Evolutionary conservation across 2,797 vertebrate species (phyloP).

Genomic region (Gastrophryne carolinensis): DNA sequence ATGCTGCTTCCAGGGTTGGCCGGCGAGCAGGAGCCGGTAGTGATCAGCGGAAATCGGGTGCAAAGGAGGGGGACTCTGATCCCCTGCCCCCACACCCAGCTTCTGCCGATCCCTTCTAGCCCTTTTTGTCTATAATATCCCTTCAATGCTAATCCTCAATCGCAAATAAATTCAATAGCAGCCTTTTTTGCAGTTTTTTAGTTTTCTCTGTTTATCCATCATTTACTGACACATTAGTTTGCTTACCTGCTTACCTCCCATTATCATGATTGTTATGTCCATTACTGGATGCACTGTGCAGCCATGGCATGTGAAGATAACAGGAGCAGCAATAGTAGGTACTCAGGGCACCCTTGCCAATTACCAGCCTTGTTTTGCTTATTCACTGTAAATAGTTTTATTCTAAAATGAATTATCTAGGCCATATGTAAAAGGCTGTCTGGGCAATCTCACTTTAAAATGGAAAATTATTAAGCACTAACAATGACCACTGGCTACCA

Average conservation of each 20-base stretch:
- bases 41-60: too few relatives aligned
- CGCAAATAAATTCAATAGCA: too few relatives aligned
- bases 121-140: too few relatives aligned
- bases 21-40: too few relatives aligned
- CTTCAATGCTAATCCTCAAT: too few relatives aligned
- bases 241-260: background rate
- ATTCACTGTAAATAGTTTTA: background rate
- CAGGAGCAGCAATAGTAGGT: background rate
- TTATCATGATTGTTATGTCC: background rate
- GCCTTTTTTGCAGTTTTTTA: background rate
- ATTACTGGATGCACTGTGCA: background rate
- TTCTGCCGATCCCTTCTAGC: too few relatives aligned
- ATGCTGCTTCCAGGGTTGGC: too few relatives aligned
- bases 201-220: background rate
- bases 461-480: too few relatives aligned
- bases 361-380: background rate
- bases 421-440: background rate
- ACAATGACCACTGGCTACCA: too few relatives aligned
- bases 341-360: background rate
- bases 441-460: background rate
- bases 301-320: background rate
- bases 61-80: too few relatives aligned
- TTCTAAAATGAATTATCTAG: background rate
- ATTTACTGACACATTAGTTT: background rate
- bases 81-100: too few relatives aligned